Evolutionary conservation across 1,140 invertebrate genomes (phyloP).

Genomic region (Eumeta japonica): DNA sequence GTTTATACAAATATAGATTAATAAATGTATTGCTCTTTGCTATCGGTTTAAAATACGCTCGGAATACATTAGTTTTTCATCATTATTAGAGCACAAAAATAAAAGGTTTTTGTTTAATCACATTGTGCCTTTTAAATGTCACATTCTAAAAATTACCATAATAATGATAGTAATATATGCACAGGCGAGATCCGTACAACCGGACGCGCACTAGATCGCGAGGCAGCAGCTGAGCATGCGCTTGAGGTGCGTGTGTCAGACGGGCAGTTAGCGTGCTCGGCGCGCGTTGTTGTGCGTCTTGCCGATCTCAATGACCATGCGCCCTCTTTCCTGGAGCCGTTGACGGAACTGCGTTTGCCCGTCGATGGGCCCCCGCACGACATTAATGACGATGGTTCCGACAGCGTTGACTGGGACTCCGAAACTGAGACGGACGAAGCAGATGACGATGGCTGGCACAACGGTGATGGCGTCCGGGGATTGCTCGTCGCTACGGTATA

Average conservation of each 20-base stretch:
- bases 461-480: too few relatives aligned
- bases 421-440: background rate
- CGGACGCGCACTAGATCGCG: constrained; percentile 78
- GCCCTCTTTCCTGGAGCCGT: constrained; percentile 77
- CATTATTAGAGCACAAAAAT: too few relatives aligned
- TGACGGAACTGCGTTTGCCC: constrained; percentile 79
- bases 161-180: background rate
- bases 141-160: too few relatives aligned
- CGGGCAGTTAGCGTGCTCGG: constrained; percentile 80
- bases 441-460: background rate
- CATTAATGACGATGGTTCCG: background rate
- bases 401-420: background rate
- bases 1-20: too few relatives aligned
- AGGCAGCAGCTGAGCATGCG: constrained; percentile 80
- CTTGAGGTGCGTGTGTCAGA: constrained; percentile 84
- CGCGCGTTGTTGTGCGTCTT: constrained; percentile 79
- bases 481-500: too few relatives aligned
- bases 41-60: too few relatives aligned
- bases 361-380: constrained; percentile 36
- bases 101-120: too few relatives aligned
- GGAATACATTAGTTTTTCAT: too few relatives aligned
- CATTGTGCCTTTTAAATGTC: too few relatives aligned
- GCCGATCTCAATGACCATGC: constrained; percentile 83
- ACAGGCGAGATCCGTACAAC: constrained; percentile 81
- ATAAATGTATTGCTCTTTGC: too few relatives aligned